Evolutionary conservation across 2,797 vertebrate genomes (phyloP), one percentile per base, ranked within the genome.

Genomic region (Paratrypauchen microcephalus): DNA sequence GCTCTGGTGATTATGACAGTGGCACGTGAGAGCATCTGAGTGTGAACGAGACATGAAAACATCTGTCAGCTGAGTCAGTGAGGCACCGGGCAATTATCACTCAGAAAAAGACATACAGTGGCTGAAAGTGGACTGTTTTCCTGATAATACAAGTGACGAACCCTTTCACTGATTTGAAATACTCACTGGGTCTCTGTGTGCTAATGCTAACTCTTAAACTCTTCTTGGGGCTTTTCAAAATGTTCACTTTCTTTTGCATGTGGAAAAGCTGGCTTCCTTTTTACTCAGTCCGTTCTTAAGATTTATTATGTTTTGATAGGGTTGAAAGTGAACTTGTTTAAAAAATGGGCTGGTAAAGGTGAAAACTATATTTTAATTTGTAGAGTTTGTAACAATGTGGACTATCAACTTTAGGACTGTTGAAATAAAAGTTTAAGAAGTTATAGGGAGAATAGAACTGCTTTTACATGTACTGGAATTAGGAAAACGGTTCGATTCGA

Each of bases 201-300:
- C 41, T 67, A 64, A 74, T 59, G 59, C 66, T 26, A 65, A 65
- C 28, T 57, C 59, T 71, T 79, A 77, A 77, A 74, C 64, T 81
- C 65, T 63, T 73, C 72, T 83, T 81, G 72, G 8, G 69, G 80
- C 78, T 78, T 70, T 72, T 48, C 24, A 67, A 54, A 66, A 81
- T 86, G 82, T 82, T 78, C 73, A 85, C 81, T 81, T 75, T 64
- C 74, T 86, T 90, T 89, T 84, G 84, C 77, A 78, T 71, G 65
- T 63, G 6, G 54, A 78, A 85, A 82, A 78, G 68, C 70, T 68
- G 73, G 82, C 84, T 87, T 86, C 54, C 77, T 81, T 86, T 64
- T 77, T 83, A 88, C 64, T 72, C 76, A 84, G 78, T 81, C 76
- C 71, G 69, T 75, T 78, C 77, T 80, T 61, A 78, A 70, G 68